Percentiles rank a stretch among this genome's conserved stretches.
Conservation (phyloP, 2,113 vertebrate genomes). For the Pelecanoides urinatrix region DNA sequence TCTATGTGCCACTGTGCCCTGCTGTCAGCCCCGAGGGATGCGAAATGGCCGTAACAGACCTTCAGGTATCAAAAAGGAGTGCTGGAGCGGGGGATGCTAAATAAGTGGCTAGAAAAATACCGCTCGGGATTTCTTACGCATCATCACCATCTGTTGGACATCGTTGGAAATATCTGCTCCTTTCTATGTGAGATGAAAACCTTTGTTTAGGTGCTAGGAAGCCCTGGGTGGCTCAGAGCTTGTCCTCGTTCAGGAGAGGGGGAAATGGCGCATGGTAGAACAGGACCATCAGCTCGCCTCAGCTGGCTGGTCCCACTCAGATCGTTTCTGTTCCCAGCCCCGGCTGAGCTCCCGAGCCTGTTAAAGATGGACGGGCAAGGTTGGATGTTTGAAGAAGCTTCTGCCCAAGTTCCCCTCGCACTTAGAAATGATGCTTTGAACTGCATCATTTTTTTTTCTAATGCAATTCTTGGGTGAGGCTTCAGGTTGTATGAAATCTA, state of each 20-base stretch:
- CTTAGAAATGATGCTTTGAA: neutral
- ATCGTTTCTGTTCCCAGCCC: accelerated
- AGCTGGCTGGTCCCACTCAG: neutral
- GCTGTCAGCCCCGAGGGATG: accelerated
- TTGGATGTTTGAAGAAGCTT: neutral
- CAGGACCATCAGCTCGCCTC: accelerated
- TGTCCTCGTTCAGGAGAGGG: neutral
- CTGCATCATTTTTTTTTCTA: neutral
- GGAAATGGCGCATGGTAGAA: neutral
- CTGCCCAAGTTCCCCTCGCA: neutral
- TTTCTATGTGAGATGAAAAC: neutral
- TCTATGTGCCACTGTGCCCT: accelerated
- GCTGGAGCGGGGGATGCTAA: neutral
- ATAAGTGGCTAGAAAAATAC: neutral
- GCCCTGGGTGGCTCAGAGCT: neutral
- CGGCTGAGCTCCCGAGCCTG: neutral
- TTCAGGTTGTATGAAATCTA: neutral
- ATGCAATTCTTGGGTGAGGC: neutral
- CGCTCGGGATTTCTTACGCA: neutral
- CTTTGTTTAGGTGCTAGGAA: accelerated
- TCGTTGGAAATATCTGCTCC: neutral
- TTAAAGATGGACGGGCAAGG: neutral
- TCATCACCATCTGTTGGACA: neutral
- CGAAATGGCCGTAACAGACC: neutral
- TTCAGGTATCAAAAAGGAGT: neutral